These are phyloP conservation scores for Mormyrus hasselquistii DNA, from an alignment of 2,797 vertebrate genomes.

Conservation along the genomic window DNA sequence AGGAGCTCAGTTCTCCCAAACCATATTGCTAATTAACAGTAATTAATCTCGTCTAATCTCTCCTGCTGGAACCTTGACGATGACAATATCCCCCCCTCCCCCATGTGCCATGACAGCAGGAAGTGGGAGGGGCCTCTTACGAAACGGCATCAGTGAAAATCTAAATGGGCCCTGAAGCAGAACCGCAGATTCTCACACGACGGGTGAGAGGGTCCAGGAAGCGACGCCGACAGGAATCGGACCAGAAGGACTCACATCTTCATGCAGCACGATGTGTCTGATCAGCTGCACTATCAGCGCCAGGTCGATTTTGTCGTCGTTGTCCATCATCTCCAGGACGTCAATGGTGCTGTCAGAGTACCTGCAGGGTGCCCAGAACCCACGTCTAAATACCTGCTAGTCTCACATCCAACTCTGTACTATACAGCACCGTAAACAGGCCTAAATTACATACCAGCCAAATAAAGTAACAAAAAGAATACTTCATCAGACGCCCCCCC, in stretches of 20 bases:
- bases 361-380: constrained; percentile 47
- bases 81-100: neutral
- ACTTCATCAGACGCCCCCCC: neutral
- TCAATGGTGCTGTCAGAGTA: constrained; percentile 78
- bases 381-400: neutral
- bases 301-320: constrained; percentile 88
- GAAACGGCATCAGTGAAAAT: neutral
- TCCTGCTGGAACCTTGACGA: constrained; percentile 21
- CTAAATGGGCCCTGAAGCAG: neutral
- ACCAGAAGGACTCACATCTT: constrained; percentile 63
- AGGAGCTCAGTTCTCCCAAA: constrained; percentile 21
- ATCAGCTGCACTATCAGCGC: constrained; percentile 84
- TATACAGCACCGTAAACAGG: neutral
- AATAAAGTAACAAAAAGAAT: neutral
- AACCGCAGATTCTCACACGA: neutral
- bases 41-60: constrained; percentile 41
- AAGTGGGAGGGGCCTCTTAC: too few species aligned
- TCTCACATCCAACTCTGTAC: neutral
- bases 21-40: constrained; percentile 52
- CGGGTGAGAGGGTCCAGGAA: neutral
- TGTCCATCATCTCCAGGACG: constrained; percentile 74
- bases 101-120: neutral
- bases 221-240: neutral
- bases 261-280: constrained; percentile 72
- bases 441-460: neutral